Evolutionary conservation across 2,113 vertebrate genomes (phyloP), one percentile per base, ranked within the genome.

Genomic region (Trinectes maculatus): DNA sequence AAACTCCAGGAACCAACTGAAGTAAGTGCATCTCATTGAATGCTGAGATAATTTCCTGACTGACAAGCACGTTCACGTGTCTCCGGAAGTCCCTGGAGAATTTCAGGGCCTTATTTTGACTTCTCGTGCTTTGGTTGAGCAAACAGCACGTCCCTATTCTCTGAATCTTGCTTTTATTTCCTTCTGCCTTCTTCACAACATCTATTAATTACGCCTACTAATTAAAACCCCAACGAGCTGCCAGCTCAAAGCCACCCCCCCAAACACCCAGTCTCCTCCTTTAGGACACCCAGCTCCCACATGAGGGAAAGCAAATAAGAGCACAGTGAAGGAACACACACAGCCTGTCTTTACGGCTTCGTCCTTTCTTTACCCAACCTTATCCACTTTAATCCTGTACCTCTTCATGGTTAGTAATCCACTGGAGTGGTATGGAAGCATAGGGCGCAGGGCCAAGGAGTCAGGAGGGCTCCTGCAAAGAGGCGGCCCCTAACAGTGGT

Each of bases 211-310:
- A 95, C 92, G 92, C 92, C 91, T 91, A 85, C 94, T 97, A 96
- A 96, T 97, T 98, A 97, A 97, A 97, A 95, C 95, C 93, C 94
- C 91, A 92, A 92, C 95, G 96, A 95, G 95, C 94, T 95, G 93
- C 84, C 77, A 93, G 29, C 92, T 89, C 85, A 64, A 77, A 83
- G 71, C 74, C 49, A 25, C 49, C 72, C 56, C 10, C 85, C 86
- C 92, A 93, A 92, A 63, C 68, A 71, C 60, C 61, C 69, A 54
- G 57, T 66, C 74, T 70, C 53, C 55, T 76, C 29, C 77, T 76
- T 76, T 47, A 75, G 80, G 80, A 79, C 83, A 79, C 42, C 43
- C 56, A 29, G 65, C 67, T 83, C 83, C 76, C 83, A 28, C 49
- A 86, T 80, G 77, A 81, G 71, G 52, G 56, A 82, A 75, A 87